phyloP scores from a whole-genome alignment of 2,113 vertebrate species.

The Channa maculata region DNA sequence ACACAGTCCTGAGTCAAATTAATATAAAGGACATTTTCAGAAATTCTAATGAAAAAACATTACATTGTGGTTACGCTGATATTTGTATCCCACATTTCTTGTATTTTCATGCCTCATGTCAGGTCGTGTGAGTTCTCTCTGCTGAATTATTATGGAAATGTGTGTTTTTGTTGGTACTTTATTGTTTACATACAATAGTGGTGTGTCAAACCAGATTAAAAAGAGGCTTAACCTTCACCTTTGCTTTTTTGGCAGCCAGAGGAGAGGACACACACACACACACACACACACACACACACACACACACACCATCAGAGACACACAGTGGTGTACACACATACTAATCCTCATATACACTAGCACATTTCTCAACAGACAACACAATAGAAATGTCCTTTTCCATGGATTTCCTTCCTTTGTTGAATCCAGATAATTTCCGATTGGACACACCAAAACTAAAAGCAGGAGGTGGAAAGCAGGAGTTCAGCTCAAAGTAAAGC shows the following conservation, averaged over 20 bases:
- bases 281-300: background rate
- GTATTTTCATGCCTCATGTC: background rate
- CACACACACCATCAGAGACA: conserved; percentile 24
- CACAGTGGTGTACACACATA: conserved; percentile 18
- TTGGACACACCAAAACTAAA: conserved; percentile 50
- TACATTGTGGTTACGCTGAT: too few species aligned
- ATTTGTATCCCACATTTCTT: too few species aligned
- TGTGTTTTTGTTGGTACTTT: background rate
- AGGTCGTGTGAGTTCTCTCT: background rate
- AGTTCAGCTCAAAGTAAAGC: conserved; percentile 8
- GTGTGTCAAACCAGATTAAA: conserved; percentile 44
- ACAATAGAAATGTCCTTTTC: conserved; percentile 64
- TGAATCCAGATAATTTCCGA: conserved; percentile 66
- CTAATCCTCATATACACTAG: conserved; percentile 21
- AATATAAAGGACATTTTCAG: too few species aligned
- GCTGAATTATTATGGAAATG: background rate
- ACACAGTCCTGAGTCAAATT: too few species aligned
- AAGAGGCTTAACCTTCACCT: conserved; percentile 65
- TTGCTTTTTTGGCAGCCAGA: conserved; percentile 47
- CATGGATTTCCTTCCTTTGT: conserved; percentile 74
- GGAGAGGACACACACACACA: conserved; percentile 17
- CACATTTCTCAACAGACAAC: conserved; percentile 16
- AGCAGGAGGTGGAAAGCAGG: conserved; percentile 18
- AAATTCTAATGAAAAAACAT: too few species aligned
- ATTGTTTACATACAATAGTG: conserved; percentile 47